These are phyloP conservation scores for Anguilla pacifica DNA, from an alignment of 2,797 vertebrate species.

Conservation along the genomic window DNA sequence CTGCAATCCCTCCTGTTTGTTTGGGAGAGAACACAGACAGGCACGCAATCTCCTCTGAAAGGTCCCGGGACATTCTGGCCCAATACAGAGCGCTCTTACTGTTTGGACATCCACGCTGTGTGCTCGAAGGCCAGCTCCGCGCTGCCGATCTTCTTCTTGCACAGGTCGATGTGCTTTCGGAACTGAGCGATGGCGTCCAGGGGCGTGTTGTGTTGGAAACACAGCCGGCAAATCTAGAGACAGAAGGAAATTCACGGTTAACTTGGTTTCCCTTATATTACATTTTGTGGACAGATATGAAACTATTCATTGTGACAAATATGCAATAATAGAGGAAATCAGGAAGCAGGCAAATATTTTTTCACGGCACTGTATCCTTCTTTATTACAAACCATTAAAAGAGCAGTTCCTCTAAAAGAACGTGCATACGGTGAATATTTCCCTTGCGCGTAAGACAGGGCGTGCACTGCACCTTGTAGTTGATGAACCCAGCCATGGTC, in stretches of 20 bases:
- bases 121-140: conserved; percentile 94
- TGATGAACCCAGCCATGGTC: conserved; percentile 97
- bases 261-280: not conserved
- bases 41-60: not conserved
- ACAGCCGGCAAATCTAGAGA: conserved; percentile 90
- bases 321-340: too few relatives aligned
- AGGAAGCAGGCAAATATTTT: too few relatives aligned
- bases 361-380: too few relatives aligned
- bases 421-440: not conserved
- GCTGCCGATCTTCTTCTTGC: conserved; percentile 97
- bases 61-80: not conserved
- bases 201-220: conserved; percentile 98
- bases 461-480: conserved; percentile 92
- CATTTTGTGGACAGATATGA: too few relatives aligned
- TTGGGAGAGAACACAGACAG: not conserved
- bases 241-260: not conserved
- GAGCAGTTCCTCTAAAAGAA: too few relatives aligned
- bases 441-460: not conserved
- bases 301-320: too few relatives aligned
- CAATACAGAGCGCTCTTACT: conserved; percentile 72
- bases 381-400: not conserved
- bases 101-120: conserved; percentile 97
- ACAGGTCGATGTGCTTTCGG: conserved; percentile 94
- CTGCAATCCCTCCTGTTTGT: not conserved
- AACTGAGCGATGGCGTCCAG: conserved; percentile 96